Percentiles rank a stretch among this genome's conserved stretches.
phyloP scores from a whole-genome alignment of 1,140 invertebrate genomes.

The Bombus confusus region DNA sequence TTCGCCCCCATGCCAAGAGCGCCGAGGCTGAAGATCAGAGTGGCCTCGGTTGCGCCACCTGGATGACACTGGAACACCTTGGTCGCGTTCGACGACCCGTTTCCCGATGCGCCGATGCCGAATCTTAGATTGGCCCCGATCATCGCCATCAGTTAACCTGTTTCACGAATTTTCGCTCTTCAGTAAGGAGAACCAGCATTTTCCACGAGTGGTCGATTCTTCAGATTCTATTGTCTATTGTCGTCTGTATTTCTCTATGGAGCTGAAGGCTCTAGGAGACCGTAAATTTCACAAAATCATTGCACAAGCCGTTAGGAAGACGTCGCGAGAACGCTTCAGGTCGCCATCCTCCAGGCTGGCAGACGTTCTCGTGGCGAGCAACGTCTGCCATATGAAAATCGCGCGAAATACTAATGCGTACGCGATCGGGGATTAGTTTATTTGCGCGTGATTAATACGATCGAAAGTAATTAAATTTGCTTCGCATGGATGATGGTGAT shows the following conservation, averaged over 20 bases:
- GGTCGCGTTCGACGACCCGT: slow-evolving; percentile 87
- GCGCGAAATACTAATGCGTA: too few species aligned
- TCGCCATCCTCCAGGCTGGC: too few species aligned
- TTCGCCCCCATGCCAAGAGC: slow-evolving; percentile 92
- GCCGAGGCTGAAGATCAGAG: slow-evolving; percentile 89
- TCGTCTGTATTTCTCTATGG: too few species aligned
- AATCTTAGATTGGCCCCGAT: slow-evolving; percentile 90
- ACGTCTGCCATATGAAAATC: too few species aligned
- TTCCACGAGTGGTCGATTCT: too few species aligned
- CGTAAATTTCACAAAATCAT: too few species aligned
- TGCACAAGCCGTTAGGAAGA: too few species aligned
- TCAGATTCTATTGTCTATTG: too few species aligned
- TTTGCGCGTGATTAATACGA: neutral
- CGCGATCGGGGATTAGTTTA: neutral
- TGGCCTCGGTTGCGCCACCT: slow-evolving; percentile 90
- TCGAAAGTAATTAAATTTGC: neutral
- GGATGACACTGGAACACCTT: slow-evolving; percentile 90
- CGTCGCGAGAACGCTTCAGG: too few species aligned
- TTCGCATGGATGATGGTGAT: neutral
- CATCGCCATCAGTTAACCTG: slow-evolving; percentile 88
- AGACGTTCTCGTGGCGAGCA: too few species aligned
- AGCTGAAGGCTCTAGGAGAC: too few species aligned
- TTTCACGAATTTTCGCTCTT: neutral
- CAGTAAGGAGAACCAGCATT: too few species aligned
- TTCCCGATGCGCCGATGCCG: slow-evolving; percentile 86